These are phyloP conservation scores for Drosophila ironensis DNA, from an alignment of 1,140 invertebrate genomes.

Conservation along the genomic window DNA sequence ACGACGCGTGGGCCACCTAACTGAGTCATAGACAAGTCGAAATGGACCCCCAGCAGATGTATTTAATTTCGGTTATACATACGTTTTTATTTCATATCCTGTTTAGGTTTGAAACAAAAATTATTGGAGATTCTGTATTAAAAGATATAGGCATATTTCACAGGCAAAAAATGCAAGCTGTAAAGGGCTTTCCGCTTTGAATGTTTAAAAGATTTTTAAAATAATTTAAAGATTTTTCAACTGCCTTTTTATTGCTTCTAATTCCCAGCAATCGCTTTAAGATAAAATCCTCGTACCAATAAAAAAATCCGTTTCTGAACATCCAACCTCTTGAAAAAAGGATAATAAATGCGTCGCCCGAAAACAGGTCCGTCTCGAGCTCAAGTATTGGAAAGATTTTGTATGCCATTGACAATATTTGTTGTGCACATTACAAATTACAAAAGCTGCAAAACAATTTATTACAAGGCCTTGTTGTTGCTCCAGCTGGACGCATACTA, in stretches of 20 bases:
- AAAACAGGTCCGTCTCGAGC: background rate
- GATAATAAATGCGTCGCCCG: background rate
- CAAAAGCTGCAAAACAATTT: constrained; percentile 64
- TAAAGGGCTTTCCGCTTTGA: too few relatives aligned
- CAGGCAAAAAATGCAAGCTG: too few relatives aligned
- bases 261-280: too few relatives aligned
- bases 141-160: too few relatives aligned
- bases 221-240: background rate
- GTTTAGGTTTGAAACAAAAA: too few relatives aligned
- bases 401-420: constrained; percentile 33
- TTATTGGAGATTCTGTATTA: too few relatives aligned
- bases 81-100: background rate
- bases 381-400: constrained; percentile 5
- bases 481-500: constrained; percentile 44
- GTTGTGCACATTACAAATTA: constrained; percentile 58
- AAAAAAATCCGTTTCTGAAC: too few relatives aligned
- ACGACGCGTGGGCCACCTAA: constrained; percentile 44
- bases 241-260: too few relatives aligned
- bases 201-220: background rate
- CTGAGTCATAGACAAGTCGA: constrained; percentile 38
- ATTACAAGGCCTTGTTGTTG: constrained; percentile 58
- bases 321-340: background rate
- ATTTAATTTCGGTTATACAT: constrained; percentile 28
- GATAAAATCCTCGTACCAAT: too few relatives aligned
- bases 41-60: constrained; percentile 18